phyloP scores from a whole-genome alignment of 2,797 vertebrate species.

The Sciurus vulgaris region DNA sequence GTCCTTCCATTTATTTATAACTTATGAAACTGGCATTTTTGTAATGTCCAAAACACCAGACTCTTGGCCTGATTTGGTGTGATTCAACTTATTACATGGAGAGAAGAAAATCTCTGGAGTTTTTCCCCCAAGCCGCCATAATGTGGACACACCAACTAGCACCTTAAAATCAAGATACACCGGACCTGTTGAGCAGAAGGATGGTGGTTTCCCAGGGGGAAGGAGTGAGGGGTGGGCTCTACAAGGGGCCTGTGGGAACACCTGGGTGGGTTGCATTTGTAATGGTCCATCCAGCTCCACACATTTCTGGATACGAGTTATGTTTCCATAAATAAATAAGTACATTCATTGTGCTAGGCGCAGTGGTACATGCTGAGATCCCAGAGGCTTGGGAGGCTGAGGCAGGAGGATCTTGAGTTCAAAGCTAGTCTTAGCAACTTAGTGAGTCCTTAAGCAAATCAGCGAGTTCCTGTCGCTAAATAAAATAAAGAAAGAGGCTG shows the following conservation, averaged over 20 bases:
- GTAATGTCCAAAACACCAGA: not conserved
- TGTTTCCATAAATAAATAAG: not conserved
- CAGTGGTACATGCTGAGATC: no score
- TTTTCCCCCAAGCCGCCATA: not conserved
- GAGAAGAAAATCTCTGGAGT: not conserved
- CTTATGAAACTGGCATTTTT: not conserved
- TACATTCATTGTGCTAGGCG: not conserved
- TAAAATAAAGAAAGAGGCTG: no score
- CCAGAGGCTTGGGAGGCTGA: no score
- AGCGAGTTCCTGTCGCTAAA: no score
- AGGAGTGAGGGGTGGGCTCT: not conserved
- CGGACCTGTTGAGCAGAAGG: not conserved
- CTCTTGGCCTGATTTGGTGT: not conserved
- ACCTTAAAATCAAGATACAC: not conserved
- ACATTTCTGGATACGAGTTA: not conserved
- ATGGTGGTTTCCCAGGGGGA: not conserved
- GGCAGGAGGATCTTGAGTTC: no score
- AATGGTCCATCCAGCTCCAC: not conserved
- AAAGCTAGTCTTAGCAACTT: no score
- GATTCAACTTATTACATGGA: not conserved
- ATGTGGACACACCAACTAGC: not conserved
- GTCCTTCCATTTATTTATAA: not conserved
- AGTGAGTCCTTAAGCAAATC: no score
- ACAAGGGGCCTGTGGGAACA: not conserved
- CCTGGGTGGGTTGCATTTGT: not conserved